Percentiles rank a stretch among this genome's conserved stretches.
These are phyloP conservation scores for Xestia ashworthii DNA, from an alignment of 2,888 invertebrate species.

Conservation along the genomic window DNA sequence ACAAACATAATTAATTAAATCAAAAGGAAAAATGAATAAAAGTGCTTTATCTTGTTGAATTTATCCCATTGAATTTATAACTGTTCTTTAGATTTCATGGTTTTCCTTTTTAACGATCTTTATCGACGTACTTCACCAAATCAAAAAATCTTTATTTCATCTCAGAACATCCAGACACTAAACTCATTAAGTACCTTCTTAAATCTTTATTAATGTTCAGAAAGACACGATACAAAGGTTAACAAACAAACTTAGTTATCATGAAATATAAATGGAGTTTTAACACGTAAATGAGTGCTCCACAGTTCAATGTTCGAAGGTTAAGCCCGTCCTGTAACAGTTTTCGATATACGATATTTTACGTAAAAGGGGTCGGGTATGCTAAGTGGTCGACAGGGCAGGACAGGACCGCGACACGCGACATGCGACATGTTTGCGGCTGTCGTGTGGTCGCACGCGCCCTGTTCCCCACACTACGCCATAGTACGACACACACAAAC, in stretches of 20 bases:
- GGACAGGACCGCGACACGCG: conserved; percentile 65
- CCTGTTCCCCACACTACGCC: conserved; percentile 54
- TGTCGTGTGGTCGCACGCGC: conserved; percentile 67
- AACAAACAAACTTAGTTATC: conserved; percentile 32
- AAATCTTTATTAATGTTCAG: conserved; percentile 23
- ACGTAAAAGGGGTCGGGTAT: conserved; percentile 70
- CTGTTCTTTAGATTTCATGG: no score
- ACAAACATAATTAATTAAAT: no score
- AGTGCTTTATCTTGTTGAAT: no score
- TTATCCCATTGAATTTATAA: no score
- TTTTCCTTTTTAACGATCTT: no score
- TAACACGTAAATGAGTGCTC: conserved; percentile 48
- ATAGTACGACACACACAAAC: conserved; percentile 41
- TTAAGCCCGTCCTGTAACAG: conserved; percentile 48
- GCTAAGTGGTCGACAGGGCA: conserved; percentile 67
- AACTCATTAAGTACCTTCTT: conserved; percentile 2
- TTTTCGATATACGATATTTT: conserved; percentile 69
- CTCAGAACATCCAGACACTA: conserved; percentile 7
- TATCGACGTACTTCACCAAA: neutral
- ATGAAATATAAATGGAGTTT: conserved; percentile 48
- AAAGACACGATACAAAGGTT: conserved; percentile 30
- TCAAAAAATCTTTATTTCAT: neutral
- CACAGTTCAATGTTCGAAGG: conserved; percentile 49
- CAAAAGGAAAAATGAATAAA: no score
- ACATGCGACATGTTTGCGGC: conserved; percentile 74